Conservation (phyloP, 1,140 invertebrate species). For the Zaprionus tsacasi region DNA sequence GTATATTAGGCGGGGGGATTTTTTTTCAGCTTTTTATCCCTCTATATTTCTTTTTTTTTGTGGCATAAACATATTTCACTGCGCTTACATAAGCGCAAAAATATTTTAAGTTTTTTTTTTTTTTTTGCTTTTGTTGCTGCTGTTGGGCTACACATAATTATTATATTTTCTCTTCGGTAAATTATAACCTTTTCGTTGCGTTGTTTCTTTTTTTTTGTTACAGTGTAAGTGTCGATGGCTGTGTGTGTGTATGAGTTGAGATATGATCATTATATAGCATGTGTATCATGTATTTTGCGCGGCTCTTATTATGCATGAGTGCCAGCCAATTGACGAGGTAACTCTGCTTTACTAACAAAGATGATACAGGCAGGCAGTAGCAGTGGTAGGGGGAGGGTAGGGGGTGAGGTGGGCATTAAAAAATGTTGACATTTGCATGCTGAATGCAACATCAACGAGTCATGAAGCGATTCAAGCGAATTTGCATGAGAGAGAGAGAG, state of each 20-base stretch:
- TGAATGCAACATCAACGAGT: conserved; percentile 66
- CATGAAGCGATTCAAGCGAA: conserved; percentile 56
- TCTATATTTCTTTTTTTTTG: conserved; percentile 1
- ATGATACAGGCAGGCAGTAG: conserved; percentile 16
- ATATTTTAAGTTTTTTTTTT: conserved; percentile 9
- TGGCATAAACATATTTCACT: conserved; percentile 44
- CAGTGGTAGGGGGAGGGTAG: neutral
- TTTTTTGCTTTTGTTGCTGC: neutral
- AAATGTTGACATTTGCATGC: conserved; percentile 78
- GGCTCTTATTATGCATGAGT: conserved; percentile 55
- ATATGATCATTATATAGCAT: conserved; percentile 68
- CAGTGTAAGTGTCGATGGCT: no score
- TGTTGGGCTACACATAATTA: conserved; percentile 45
- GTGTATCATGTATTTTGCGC: conserved; percentile 55
- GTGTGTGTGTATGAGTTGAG: conserved; percentile 27
- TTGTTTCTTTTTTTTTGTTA: neutral
- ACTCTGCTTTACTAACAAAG: conserved; percentile 41
- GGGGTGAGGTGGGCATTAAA: conserved; percentile 36
- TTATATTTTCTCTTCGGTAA: conserved; percentile 53
- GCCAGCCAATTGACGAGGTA: conserved; percentile 63
- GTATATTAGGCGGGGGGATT: conserved; percentile 11
- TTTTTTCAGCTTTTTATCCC: neutral
- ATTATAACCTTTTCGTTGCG: conserved; percentile 44
- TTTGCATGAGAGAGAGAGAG: conserved; percentile 56
- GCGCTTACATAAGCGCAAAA: conserved; percentile 36